Conservation (phyloP, 2,797 vertebrate genomes). For the Myotis planiceps region DNA sequence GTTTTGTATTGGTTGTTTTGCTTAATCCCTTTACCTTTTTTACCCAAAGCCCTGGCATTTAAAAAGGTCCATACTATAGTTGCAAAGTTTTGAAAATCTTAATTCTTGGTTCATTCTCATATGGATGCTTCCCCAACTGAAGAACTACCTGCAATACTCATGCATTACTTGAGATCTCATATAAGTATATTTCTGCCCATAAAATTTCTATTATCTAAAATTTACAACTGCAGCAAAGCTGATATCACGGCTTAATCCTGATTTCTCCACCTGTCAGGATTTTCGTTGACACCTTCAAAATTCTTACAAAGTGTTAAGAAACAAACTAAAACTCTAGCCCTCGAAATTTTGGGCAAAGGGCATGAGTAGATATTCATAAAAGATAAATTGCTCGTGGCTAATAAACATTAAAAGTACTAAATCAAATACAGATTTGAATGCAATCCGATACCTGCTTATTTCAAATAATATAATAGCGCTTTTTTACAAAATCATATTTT, state of each 20-base stretch:
- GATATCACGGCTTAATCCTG: background rate
- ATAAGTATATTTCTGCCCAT: background rate
- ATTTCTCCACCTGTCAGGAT: conserved; percentile 43
- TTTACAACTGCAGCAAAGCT: conserved; percentile 5
- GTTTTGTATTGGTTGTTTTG: background rate
- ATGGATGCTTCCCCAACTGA: background rate
- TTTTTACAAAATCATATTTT: background rate
- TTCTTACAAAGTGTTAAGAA: conserved; percentile 29
- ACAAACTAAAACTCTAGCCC: background rate
- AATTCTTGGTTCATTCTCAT: background rate
- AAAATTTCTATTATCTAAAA: conserved; percentile 10
- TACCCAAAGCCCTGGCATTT: background rate
- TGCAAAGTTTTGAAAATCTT: background rate
- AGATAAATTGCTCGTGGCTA: conserved; percentile 24
- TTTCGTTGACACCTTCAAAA: conserved; percentile 24
- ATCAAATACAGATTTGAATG: conserved; percentile 30
- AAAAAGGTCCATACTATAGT: background rate
- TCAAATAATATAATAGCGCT: background rate
- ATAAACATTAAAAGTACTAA: conserved; percentile 18
- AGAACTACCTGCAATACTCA: background rate
- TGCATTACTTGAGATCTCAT: background rate
- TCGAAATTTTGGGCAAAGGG: background rate
- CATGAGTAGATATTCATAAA: background rate
- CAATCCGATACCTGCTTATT: background rate
- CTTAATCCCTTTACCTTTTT: background rate